Conservation (phyloP, 2,113 vertebrate species). For the Takifugu bimaculatus region DNA sequence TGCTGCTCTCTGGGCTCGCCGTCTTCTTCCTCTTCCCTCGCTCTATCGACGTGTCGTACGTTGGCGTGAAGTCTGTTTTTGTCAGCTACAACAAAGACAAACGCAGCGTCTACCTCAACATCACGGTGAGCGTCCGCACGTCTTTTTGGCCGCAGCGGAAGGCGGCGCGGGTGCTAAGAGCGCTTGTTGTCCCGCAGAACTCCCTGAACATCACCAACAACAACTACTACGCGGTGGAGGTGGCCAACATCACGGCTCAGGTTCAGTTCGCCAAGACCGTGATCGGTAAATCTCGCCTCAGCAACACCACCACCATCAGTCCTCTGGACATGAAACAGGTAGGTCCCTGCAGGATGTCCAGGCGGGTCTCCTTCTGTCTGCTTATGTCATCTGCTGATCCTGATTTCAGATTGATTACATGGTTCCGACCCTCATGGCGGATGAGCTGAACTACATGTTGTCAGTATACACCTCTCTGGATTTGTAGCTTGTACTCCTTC, state of each 20-base stretch:
- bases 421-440: slow-evolving; percentile 87
- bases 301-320: slow-evolving; percentile 84
- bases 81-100: slow-evolving; percentile 83
- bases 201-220: slow-evolving; percentile 96
- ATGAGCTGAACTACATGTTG: slow-evolving; percentile 98
- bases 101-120: slow-evolving; percentile 89
- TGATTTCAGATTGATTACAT: slow-evolving; percentile 87
- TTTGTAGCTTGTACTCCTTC: neutral
- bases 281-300: slow-evolving; percentile 87
- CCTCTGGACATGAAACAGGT: slow-evolving; percentile 89
- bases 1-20: slow-evolving; percentile 89
- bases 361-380: neutral
- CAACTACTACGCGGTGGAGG: slow-evolving; percentile 89
- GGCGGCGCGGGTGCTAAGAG: neutral
- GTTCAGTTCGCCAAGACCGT: slow-evolving; percentile 94
- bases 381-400: neutral
- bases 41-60: slow-evolving; percentile 89
- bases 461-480: slow-evolving; percentile 73
- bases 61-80: slow-evolving; percentile 91
- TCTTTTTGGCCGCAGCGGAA: neutral
- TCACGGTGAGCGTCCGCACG: slow-evolving; percentile 80
- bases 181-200: slow-evolving; percentile 73
- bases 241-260: slow-evolving; percentile 91
- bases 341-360: slow-evolving; percentile 10
- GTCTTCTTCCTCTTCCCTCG: slow-evolving; percentile 98